A percentile compares a stretch with the other conserved stretches of the same genome.
Evolutionary conservation across 2,888 invertebrate species (phyloP).

Genomic region (Leptopilina drosophilae): DNA sequence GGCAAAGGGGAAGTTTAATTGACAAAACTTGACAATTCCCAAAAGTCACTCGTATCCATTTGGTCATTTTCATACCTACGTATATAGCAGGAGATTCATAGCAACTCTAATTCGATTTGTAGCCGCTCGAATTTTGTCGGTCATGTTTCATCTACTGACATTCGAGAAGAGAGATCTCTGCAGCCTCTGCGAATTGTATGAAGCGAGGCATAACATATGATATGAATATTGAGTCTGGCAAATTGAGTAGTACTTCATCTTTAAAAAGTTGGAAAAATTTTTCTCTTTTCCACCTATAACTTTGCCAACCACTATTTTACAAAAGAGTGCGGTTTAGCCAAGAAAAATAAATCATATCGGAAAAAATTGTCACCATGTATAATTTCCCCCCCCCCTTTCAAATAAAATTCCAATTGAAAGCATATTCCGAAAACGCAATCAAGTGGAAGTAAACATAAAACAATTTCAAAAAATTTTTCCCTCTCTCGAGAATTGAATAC

Average conservation of each 20-base stretch:
- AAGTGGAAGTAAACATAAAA: too few relatives aligned
- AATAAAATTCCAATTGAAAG: too few relatives aligned
- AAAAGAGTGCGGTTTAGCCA: too few relatives aligned
- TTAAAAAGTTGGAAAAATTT: not conserved
- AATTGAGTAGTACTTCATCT: constrained; percentile 31
- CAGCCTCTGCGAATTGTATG: not conserved
- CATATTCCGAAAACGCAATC: too few relatives aligned
- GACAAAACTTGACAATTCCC: constrained; percentile 23
- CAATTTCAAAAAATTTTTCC: too few relatives aligned
- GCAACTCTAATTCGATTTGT: constrained; percentile 44
- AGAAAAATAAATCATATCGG: constrained; percentile 13
- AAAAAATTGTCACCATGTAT: not conserved
- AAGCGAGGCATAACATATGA: constrained; percentile 14
- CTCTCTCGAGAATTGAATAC: too few relatives aligned
- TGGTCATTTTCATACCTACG: too few relatives aligned
- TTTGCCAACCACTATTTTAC: not conserved
- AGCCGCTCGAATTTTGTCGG: constrained; percentile 36
- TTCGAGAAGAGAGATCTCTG: not conserved
- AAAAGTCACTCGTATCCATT: not conserved
- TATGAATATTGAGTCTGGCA: constrained; percentile 37
- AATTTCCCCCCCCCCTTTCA: too few relatives aligned
- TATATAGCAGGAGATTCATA: constrained; percentile 28
- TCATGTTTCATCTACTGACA: constrained; percentile 34
- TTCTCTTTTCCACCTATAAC: not conserved
- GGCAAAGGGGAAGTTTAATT: too few relatives aligned